Evolutionary conservation across 2,797 vertebrate genomes (phyloP).

Genomic region (Kryptolebias ocellatus): DNA sequence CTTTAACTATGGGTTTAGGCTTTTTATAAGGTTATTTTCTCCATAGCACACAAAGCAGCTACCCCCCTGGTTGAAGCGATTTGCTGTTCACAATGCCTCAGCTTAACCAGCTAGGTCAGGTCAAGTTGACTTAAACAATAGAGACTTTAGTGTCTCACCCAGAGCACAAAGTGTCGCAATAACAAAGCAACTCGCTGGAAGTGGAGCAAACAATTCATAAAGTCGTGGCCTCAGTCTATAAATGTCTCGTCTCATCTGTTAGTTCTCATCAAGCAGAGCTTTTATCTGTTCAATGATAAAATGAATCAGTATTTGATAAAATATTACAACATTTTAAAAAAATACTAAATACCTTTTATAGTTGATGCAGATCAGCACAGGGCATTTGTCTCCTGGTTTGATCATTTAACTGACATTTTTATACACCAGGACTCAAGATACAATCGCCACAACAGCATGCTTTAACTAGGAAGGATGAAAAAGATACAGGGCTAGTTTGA

Average conservation of each 20-base stretch:
- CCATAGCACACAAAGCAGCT: slow-evolving; percentile 80
- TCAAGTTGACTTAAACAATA: slow-evolving; percentile 88
- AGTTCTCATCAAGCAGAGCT: slow-evolving; percentile 59
- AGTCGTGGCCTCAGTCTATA: slow-evolving; percentile 76
- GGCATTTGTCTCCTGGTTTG: not conserved
- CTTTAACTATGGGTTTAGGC: slow-evolving; percentile 79
- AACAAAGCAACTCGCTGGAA: slow-evolving; percentile 79
- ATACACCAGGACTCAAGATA: not conserved
- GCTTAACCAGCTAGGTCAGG: slow-evolving; percentile 90
- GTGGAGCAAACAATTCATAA: slow-evolving; percentile 81
- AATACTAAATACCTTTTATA: not conserved
- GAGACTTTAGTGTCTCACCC: slow-evolving; percentile 85
- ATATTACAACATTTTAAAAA: not conserved
- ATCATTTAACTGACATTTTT: not conserved
- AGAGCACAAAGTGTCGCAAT: slow-evolving; percentile 80
- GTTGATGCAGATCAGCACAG: not conserved
- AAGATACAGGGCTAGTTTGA: not conserved
- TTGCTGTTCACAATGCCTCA: slow-evolving; percentile 87
- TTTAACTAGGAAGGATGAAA: not conserved
- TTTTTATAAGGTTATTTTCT: slow-evolving; percentile 84
- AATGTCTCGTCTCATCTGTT: slow-evolving; percentile 68
- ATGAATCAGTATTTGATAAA: slow-evolving; percentile 24
- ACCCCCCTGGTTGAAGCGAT: slow-evolving; percentile 85
- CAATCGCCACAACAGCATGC: not conserved
- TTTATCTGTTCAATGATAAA: slow-evolving; percentile 36